These are phyloP conservation scores for Ariolimax columbianus DNA, from an alignment of 2,888 invertebrate genomes.

Conservation along the genomic window DNA sequence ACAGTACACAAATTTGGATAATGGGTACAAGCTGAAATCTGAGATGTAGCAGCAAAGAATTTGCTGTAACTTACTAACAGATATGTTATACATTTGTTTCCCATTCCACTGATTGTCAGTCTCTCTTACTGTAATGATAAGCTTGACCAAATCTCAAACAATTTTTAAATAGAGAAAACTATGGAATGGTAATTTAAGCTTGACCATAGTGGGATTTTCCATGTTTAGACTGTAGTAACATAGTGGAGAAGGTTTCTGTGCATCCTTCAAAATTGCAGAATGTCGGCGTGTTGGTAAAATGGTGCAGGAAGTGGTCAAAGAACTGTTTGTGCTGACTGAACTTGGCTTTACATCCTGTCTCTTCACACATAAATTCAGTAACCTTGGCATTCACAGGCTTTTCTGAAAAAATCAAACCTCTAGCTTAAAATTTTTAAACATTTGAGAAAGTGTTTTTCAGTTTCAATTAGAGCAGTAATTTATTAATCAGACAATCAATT, in stretches of 20 bases:
- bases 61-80: no score
- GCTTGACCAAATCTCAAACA: no score
- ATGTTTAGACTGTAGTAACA: conserved; percentile 33
- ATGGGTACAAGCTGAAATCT: no score
- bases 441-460: not conserved
- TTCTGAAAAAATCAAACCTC: not conserved
- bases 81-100: no score
- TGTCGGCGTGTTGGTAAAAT: conserved; percentile 27
- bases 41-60: no score
- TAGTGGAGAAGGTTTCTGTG: conserved; percentile 8
- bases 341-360: conserved; percentile 11
- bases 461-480: no score
- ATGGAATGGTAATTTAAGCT: not conserved
- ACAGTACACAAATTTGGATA: no score
- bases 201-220: conserved; percentile 39
- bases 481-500: no score
- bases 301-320: conserved; percentile 44
- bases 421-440: not conserved
- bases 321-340: conserved; percentile 36
- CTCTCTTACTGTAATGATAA: not conserved
- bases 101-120: no score
- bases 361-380: conserved; percentile 36
- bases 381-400: not conserved
- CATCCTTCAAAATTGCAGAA: conserved; percentile 10
- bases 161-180: not conserved